Percentiles rank a stretch among this genome's conserved stretches.
Conservation (phyloP, 2,797 vertebrate genomes). For the Moxostoma hubbsi region DNA sequence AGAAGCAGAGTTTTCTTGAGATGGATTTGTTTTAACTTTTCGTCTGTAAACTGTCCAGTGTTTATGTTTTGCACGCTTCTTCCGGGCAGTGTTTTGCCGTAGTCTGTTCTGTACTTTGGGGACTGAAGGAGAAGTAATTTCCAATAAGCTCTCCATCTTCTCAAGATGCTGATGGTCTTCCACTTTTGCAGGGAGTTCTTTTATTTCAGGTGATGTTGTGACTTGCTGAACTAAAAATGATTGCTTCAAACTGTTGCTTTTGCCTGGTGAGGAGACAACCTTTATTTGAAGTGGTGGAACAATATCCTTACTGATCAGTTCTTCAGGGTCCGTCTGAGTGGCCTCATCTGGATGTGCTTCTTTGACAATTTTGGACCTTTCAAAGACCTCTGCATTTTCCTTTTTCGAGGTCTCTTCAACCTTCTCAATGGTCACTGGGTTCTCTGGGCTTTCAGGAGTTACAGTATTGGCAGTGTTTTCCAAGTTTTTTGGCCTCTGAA, state of each 20-base stretch:
- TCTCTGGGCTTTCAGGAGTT: constrained; percentile 21
- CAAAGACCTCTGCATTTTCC: constrained; percentile 9
- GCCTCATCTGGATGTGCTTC: constrained; percentile 66
- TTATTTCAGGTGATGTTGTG: constrained; percentile 66
- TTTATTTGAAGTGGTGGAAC: constrained; percentile 81
- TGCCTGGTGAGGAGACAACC: constrained; percentile 79
- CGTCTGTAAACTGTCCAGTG: constrained; percentile 65
- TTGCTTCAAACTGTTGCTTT: constrained; percentile 77
- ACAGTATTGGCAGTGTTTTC: constrained; percentile 59
- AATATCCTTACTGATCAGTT: constrained; percentile 61
- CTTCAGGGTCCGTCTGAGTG: constrained; percentile 59
- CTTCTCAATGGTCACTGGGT: constrained; percentile 1
- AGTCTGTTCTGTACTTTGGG: constrained; percentile 69
- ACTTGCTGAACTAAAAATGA: constrained; percentile 79
- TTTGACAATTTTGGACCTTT: constrained; percentile 62
- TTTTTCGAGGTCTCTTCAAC: constrained; percentile 55
- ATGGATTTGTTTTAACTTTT: constrained; percentile 59
- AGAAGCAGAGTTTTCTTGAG: constrained; percentile 50
- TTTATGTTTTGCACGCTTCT: constrained; percentile 66
- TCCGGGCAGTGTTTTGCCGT: constrained; percentile 61
- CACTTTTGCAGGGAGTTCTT: constrained; percentile 66
- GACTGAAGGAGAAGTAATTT: constrained; percentile 55
- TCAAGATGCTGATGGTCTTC: constrained; percentile 60
- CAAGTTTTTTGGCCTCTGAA: constrained; percentile 34
- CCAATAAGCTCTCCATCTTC: constrained; percentile 42